Conservation (phyloP, 2,797 vertebrate genomes). For the Parauchenoglanis punctatus region DNA sequence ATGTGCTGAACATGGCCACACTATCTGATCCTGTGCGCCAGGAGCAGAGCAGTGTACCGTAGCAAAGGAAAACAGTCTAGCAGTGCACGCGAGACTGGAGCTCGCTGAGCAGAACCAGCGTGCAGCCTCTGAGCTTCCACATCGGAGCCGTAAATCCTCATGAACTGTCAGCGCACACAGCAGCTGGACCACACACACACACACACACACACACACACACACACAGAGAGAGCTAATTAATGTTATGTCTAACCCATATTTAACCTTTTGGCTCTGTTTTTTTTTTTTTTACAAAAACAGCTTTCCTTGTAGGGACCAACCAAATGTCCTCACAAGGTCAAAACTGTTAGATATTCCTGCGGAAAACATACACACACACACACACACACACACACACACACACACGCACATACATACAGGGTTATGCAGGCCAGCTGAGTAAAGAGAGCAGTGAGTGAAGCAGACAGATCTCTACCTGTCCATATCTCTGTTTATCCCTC, state of each 20-base stretch:
- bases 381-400: not conserved
- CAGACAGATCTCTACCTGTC: not conserved
- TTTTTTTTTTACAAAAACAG: not conserved
- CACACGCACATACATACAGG: not conserved
- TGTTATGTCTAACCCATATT: slow-evolving; percentile 1
- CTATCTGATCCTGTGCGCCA: slow-evolving; percentile 58
- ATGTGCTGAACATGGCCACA: slow-evolving; percentile 14
- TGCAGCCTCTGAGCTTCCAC: slow-evolving; percentile 40
- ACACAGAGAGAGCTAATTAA: not conserved
- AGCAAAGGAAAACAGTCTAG: slow-evolving; percentile 57
- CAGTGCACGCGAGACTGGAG: slow-evolving; percentile 47
- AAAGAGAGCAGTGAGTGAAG: slow-evolving; percentile 33
- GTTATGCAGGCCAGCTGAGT: slow-evolving; percentile 42
- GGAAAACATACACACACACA: no score
- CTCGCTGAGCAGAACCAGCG: slow-evolving; percentile 33
- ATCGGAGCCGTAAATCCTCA: slow-evolving; percentile 53
- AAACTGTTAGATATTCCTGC: not conserved
- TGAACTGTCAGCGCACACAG: slow-evolving; percentile 43
- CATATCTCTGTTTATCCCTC: not conserved
- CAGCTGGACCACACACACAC: slow-evolving; percentile 55
- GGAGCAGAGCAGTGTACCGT: slow-evolving; percentile 58
- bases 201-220: slow-evolving; percentile 37
- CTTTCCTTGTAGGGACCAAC: not conserved
- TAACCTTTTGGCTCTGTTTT: not conserved
- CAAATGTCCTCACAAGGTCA: not conserved